Evolutionary conservation across 2,888 invertebrate genomes (phyloP).

Genomic region (Nemapogon koenigi): DNA sequence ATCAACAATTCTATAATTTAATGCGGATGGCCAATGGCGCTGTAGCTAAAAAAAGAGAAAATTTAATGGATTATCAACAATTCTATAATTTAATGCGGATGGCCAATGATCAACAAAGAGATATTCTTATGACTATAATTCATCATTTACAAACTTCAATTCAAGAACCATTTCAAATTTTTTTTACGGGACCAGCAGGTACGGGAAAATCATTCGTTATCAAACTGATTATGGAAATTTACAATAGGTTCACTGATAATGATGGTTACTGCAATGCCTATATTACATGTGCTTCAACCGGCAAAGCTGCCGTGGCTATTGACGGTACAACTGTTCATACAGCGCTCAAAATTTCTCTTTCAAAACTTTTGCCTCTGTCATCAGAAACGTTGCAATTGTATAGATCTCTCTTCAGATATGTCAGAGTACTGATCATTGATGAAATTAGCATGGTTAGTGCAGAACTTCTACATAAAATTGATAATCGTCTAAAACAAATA

Average conservation of each 20-base stretch:
- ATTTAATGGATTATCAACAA: slow-evolving; percentile 18
- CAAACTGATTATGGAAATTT: slow-evolving; percentile 34
- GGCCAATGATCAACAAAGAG: slow-evolving; percentile 19
- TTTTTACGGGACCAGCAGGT: slow-evolving; percentile 27
- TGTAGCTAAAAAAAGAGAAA: slow-evolving; percentile 19
- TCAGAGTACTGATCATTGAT: slow-evolving; percentile 27
- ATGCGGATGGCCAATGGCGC: slow-evolving; percentile 19
- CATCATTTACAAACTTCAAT: slow-evolving; percentile 15
- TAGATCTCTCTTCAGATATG: slow-evolving; percentile 20
- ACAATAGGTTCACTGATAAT: slow-evolving; percentile 28
- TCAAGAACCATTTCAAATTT: slow-evolving; percentile 15
- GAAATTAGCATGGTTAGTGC: slow-evolving; percentile 31
- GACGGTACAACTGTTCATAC: slow-evolving; percentile 31
- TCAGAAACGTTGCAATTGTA: slow-evolving; percentile 11
- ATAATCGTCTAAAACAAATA: slow-evolving; percentile 27
- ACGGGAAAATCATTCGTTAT: slow-evolving; percentile 29
- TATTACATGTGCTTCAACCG: slow-evolving; percentile 31
- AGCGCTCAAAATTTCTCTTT: slow-evolving; percentile 22
- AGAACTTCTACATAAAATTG: slow-evolving; percentile 24
- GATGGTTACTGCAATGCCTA: slow-evolving; percentile 31
- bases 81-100: slow-evolving; percentile 19
- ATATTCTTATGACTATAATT: slow-evolving; percentile 15
- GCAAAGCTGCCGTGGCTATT: slow-evolving; percentile 32
- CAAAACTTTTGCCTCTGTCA: slow-evolving; percentile 2
- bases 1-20: slow-evolving; percentile 17